Conservation (phyloP, 2,888 invertebrate species). For the Cremastobaeus sp. region DNA sequence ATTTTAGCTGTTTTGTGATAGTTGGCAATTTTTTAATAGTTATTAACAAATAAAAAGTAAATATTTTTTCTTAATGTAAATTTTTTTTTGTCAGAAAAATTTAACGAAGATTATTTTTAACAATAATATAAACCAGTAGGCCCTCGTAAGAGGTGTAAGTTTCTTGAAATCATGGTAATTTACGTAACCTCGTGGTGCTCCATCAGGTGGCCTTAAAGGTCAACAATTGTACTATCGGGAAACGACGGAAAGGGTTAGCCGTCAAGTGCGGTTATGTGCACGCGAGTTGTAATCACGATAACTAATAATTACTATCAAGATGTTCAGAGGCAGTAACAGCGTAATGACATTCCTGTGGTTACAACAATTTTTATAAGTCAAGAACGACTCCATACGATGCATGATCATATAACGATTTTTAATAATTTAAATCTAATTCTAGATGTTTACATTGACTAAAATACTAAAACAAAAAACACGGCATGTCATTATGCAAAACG, state of each 20-base stretch:
- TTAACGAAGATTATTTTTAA: too few relatives aligned
- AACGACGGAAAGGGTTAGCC: constrained; percentile 19
- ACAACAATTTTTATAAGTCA: constrained; percentile 28
- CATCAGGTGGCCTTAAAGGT: constrained; percentile 38
- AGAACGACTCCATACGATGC: constrained; percentile 9
- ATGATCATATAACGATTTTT: constrained; percentile 14
- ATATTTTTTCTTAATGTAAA: too few relatives aligned
- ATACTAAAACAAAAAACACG: too few relatives aligned
- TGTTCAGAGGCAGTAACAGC: constrained; percentile 30
- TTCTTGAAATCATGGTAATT: too few relatives aligned
- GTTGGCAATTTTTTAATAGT: too few relatives aligned
- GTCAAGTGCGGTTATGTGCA: constrained; percentile 31
- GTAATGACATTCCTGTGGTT: constrained; percentile 38
- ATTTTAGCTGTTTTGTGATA: too few relatives aligned
- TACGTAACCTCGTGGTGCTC: background rate
- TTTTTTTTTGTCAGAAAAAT: too few relatives aligned
- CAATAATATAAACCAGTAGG: too few relatives aligned
- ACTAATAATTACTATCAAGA: constrained; percentile 35
- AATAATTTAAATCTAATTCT: background rate
- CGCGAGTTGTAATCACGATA: constrained; percentile 35
- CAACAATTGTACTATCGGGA: constrained; percentile 22
- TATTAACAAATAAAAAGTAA: too few relatives aligned
- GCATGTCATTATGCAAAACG: too few relatives aligned
- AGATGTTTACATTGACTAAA: too few relatives aligned
- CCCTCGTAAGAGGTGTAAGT: too few relatives aligned